These are phyloP conservation scores for Habroteleia sp. DNA, from an alignment of 2,888 invertebrate species.

Conservation along the genomic window DNA sequence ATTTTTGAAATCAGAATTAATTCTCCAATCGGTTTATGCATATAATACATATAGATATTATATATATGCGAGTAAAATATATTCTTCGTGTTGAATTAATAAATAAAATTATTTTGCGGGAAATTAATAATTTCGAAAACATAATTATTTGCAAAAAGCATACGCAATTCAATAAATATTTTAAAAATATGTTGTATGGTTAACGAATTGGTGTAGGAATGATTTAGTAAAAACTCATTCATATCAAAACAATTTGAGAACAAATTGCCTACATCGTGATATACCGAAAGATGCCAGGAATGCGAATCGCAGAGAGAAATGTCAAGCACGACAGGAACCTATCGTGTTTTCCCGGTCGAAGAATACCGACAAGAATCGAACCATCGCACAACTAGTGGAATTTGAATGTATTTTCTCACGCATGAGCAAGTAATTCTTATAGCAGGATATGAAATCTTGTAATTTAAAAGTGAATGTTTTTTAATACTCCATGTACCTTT, in stretches of 20 bases:
- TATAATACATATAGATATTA: too few species aligned
- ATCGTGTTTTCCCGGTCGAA: constrained; percentile 57
- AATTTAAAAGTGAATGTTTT: constrained; percentile 2
- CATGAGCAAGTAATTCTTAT: constrained; percentile 45
- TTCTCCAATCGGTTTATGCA: too few species aligned
- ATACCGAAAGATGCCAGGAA: constrained; percentile 34
- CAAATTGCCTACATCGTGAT: constrained; percentile 41
- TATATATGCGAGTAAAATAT: too few species aligned
- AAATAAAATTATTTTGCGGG: too few species aligned
- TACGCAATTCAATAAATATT: too few species aligned
- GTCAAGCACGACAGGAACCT: constrained; percentile 61
- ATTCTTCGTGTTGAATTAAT: too few species aligned
- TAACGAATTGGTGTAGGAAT: too few species aligned
- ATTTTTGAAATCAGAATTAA: too few species aligned
- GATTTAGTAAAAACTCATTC: constrained; percentile 18
- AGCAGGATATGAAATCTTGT: constrained; percentile 24
- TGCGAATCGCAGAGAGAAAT: constrained; percentile 58
- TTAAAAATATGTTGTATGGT: too few species aligned
- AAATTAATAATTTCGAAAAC: too few species aligned
- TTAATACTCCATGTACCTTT: background rate
- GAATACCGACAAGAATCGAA: constrained; percentile 61
- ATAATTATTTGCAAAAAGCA: too few species aligned
- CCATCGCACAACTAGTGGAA: constrained; percentile 42
- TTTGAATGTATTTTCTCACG: constrained; percentile 52
- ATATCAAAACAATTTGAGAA: constrained; percentile 52